phyloP scores from a whole-genome alignment of 1,140 invertebrate species.

The Saxidomus purpurata region DNA sequence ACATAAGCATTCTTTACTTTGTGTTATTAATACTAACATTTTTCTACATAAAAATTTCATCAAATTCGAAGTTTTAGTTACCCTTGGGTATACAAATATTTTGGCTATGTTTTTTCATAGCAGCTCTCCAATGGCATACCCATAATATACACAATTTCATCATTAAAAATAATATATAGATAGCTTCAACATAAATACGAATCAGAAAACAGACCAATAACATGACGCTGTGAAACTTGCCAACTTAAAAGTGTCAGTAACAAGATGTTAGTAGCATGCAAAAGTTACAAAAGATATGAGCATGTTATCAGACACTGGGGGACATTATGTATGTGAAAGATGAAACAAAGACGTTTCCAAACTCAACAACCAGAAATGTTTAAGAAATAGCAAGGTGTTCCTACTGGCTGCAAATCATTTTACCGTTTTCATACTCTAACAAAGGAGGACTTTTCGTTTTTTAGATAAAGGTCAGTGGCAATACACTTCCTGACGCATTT shows the following conservation, averaged over 20 bases:
- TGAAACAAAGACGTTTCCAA: not conserved
- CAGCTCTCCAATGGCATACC: too few relatives aligned
- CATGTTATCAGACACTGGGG: not conserved
- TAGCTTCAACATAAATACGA: too few relatives aligned
- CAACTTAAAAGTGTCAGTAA: not conserved
- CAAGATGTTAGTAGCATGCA: constrained; percentile 2
- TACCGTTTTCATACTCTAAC: not conserved
- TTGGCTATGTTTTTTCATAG: too few relatives aligned
- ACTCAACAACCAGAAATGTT: not conserved
- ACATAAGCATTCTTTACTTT: too few relatives aligned
- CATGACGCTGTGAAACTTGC: not conserved
- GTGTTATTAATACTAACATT: too few relatives aligned
- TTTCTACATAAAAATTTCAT: too few relatives aligned
- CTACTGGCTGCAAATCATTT: not conserved
- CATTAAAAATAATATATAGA: too few relatives aligned
- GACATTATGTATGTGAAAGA: not conserved
- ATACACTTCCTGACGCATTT: too few relatives aligned
- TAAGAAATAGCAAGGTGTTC: not conserved
- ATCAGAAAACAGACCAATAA: not conserved
- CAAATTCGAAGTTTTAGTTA: too few relatives aligned
- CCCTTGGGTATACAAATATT: too few relatives aligned
- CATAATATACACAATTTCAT: too few relatives aligned
- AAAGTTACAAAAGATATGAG: not conserved
- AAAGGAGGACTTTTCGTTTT: not conserved
- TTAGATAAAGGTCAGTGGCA: too few relatives aligned